Evolutionary conservation across 2,797 vertebrate genomes (phyloP), one percentile per base, ranked within the genome.

Genomic region (Halcyon smyrnensis): DNA sequence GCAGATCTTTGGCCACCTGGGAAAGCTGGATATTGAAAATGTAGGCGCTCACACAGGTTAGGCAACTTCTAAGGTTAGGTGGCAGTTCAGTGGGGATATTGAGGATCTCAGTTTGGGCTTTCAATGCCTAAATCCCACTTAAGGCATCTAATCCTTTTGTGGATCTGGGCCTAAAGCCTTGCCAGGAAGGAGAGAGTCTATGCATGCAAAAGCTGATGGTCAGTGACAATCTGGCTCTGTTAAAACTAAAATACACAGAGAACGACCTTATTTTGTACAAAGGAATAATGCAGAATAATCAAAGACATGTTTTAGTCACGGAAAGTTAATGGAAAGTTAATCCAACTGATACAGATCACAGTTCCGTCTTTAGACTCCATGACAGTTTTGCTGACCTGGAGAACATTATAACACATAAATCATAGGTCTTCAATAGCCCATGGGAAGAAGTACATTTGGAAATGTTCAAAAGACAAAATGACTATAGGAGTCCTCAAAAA

Each of bases 111-210:
- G 78, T 93, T 96, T 94, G 89, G 93, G 71, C 89, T 97, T 97
- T 96, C 93, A 89, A 91, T 94, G 95, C 75, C 92, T 96, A 97
- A 97, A 97, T 97, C 95, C 93, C 78, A 87, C 86, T 89, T 97
- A 97, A 96, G 73, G 84, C 95, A 96, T 32, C 78, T 97, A 97
- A 97, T 97, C 95, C 95, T 95, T 95, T 87, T 89, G 93, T 96
- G 96, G 59, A 95, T 95, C 67, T 69, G 83, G 90, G 92, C 89
- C 89, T 95, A 95, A 97, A 94, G 67, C 89, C 28, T 93, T 94
- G 77, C 90, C 90, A 91, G 70, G 53, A 91, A 95, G 71, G 15
- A 89, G 74, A 91, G 80, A 95, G 74, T 36, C 85, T 92, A 32
- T 48, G 94, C 88, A 95, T 95, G 90, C 94, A 95, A 95, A 97